Base-by-base conservation (phyloP, 2,888 invertebrate species). In the Hartigia nigra region DNA sequence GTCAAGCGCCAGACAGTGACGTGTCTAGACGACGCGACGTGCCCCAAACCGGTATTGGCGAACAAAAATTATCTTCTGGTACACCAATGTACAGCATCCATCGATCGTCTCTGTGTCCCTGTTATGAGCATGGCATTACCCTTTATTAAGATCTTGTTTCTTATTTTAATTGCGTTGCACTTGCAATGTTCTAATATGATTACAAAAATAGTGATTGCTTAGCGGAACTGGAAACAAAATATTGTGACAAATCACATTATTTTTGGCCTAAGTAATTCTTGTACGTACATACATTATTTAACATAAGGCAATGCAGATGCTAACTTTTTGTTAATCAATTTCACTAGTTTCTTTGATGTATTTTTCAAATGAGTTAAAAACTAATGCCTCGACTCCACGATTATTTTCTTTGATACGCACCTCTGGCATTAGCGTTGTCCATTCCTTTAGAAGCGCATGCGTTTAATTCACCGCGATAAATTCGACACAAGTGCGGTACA, bases 1-100 rank as follows among this genome's bases (percentile, higher is more conserved):
- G 88, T 87, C 87, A 85, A 82, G 70, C 31, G 31, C 31, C 23
- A 34, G 34, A 72, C 72, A 72, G 72, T 72, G 34, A 34, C 72
- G 72, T 72, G 34, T 72, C 72, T 55, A 55, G 55, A 55, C 55
- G 55, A 23, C 55, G 55, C 55, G 55, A 9, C 55, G 55, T 55
- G 23, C 55, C 55, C 55, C 55, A 55, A 55, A 55, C 55, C 55
- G 55, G 55, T 55, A 55, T 55, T 55, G 55, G 55, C 23, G 55
- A 55, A 55, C 55, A 55, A 55, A 55, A 55, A 55, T 55, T 55
- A 55, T 55, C 55, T 55, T 55, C 9, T 55, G 55, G 55, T 55
- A 23, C 55, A 55, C 23, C 55, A 55, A 23, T 23, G 23, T 55
- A 55, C 55, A 55, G 55, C 55, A 55, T 55, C 55, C 55, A 55